Base-by-base conservation (phyloP, 1,140 invertebrate genomes). In the Hycleus phaleratus region DNA sequence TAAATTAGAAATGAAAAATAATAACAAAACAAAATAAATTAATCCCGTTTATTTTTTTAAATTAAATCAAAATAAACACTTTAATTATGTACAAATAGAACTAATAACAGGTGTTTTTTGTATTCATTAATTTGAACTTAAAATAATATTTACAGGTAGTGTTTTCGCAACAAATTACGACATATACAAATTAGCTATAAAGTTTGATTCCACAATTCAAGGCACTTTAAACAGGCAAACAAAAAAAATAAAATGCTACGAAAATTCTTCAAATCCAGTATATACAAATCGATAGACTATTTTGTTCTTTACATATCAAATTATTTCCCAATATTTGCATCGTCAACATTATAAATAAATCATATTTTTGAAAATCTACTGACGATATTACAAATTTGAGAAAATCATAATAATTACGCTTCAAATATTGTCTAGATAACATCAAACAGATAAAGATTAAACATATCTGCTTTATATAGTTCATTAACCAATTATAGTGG, bases 1-100 rank as follows among this genome's bases (percentile, higher is more conserved):
- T 18, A 18, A 18, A 18, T 18, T 18, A 18, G 18, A 18, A 18
- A 18, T 18, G 18, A 18, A 61, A 51, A 64, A 49, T 45, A 58
- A 63, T 60, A 51, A 65, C 62, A 61, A 67, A 68, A 61, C 59
- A 68, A 68, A 66, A 71, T 65, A 68, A 69, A 68, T 69, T 61
- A 62, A 63, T 70, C 66, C 69, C 71, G 68, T 71, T 73, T 74
- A 72, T 74, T 74, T 64, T 59, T 48, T 68, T 4, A 11, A 62
- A 62, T 68, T 38, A 66, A 69, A 71, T 67, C 62, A 71, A 72
- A 74, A 69, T 65, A 68, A 69, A 67, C 63, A 65, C 7, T 32
- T 32, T 32, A 32, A 32, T 32, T 32, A 51, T 56, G 51, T 60
- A 62, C 59, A 61, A 63, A 62, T 60, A 62, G 50, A 48, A 59